Percentiles rank a stretch among this genome's conserved stretches.
Conservation (phyloP, 64 coral and sea anemone genomes). For the Hydrozoanthus tunicans region DNA sequence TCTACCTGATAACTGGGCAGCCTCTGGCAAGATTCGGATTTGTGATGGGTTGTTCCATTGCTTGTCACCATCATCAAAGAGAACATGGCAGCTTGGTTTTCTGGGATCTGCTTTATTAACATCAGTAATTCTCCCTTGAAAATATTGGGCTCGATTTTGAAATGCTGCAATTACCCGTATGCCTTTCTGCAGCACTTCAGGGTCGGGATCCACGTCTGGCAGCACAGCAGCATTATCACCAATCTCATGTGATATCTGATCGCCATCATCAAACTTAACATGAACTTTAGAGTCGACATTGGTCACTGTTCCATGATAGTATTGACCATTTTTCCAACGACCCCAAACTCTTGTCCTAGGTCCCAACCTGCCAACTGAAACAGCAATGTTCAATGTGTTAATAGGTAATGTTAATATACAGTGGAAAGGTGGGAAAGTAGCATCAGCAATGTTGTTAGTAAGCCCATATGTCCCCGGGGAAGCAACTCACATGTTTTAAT, state of each 20-base stretch:
- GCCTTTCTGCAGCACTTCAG: slow-evolving; percentile 29
- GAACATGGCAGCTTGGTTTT: slow-evolving; percentile 32
- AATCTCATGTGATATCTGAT: slow-evolving; percentile 51
- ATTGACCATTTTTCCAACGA: slow-evolving; percentile 54
- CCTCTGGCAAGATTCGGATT: slow-evolving; percentile 20
- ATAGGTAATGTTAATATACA: no score
- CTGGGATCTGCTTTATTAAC: slow-evolving; percentile 21
- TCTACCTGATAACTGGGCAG: slow-evolving; percentile 11
- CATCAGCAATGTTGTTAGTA: no score
- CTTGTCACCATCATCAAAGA: slow-evolving; percentile 54
- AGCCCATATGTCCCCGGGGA: no score
- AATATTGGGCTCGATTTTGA: slow-evolving; percentile 13
- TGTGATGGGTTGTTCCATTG: slow-evolving; percentile 43
- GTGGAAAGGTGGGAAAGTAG: no score
- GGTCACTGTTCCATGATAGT: slow-evolving; percentile 52
- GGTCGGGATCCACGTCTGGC: slow-evolving; percentile 40
- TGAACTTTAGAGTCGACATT: slow-evolving; percentile 58
- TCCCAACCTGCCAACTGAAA: slow-evolving; percentile 54
- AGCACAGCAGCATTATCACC: slow-evolving; percentile 49
- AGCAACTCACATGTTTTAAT: no score
- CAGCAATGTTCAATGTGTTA: neutral
- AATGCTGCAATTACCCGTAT: slow-evolving; percentile 45
- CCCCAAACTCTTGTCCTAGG: slow-evolving; percentile 63
- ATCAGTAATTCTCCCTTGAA: slow-evolving; percentile 37
- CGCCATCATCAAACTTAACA: slow-evolving; percentile 66